These are phyloP conservation scores for Argyresthia goedartella DNA, from an alignment of 2,888 invertebrate genomes.

Conservation along the genomic window DNA sequence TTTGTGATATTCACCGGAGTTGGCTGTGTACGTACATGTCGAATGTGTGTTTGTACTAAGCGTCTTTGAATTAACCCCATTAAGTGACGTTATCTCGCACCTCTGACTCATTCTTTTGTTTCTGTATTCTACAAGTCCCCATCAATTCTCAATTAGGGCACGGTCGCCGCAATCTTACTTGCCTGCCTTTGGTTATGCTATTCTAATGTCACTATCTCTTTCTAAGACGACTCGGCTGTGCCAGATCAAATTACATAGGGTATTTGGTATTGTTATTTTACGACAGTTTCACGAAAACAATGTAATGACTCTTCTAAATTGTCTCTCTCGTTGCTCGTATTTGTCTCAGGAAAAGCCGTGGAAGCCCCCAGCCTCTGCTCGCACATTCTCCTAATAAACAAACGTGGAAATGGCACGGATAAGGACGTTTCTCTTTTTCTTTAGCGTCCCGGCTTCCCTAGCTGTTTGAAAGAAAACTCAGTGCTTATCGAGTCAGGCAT, in stretches of 20 bases:
- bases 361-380: neutral
- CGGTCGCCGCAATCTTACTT: neutral
- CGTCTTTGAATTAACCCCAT: too few relatives aligned
- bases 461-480: neutral
- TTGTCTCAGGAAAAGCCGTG: neutral
- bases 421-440: neutral
- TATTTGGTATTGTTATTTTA: too few relatives aligned
- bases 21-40: conserved; percentile 7
- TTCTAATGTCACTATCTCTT: neutral
- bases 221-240: neutral
- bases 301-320: neutral
- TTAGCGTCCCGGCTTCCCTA: neutral
- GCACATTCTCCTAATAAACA: conserved; percentile 2
- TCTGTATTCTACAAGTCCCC: too few relatives aligned
- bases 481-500: neutral
- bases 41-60: too few relatives aligned
- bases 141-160: too few relatives aligned
- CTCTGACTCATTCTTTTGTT: too few relatives aligned
- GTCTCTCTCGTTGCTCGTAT: neutral
- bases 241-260: neutral
- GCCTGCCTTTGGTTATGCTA: neutral
- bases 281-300: neutral
- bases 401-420: conserved; percentile 2
- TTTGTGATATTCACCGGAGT: conserved; percentile 28
- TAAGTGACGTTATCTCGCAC: too few relatives aligned